Percentiles rank a stretch among this genome's conserved stretches.
Evolutionary conservation across 2,113 vertebrate genomes (phyloP).

Genomic region (Tetrax tetrax): DNA sequence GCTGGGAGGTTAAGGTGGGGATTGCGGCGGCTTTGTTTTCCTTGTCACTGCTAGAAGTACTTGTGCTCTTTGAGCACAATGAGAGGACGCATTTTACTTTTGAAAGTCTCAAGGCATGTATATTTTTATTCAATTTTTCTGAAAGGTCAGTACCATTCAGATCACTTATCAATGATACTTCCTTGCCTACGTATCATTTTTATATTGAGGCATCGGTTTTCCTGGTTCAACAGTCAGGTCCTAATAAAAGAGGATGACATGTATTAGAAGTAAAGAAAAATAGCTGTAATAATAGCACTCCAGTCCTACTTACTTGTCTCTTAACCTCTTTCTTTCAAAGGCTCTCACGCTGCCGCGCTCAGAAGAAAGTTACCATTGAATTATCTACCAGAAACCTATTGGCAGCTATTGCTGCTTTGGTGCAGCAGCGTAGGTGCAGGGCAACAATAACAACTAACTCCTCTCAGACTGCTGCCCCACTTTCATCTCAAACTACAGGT

Average conservation of each 20-base stretch:
- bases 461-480: background rate
- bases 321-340: slow-evolving; percentile 69
- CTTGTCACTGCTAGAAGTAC: background rate
- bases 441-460: slow-evolving; percentile 7
- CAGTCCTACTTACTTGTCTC: slow-evolving; percentile 66
- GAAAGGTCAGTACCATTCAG: slow-evolving; percentile 61
- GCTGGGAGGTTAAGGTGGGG: background rate
- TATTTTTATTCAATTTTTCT: slow-evolving; percentile 41
- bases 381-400: slow-evolving; percentile 41
- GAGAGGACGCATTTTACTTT: background rate
- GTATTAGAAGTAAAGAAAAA: slow-evolving; percentile 71
- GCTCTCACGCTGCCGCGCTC: slow-evolving; percentile 35
- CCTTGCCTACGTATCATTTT: slow-evolving; percentile 62
- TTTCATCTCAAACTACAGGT: background rate
- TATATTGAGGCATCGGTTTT: slow-evolving; percentile 14
- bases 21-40: background rate
- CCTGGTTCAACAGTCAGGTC: slow-evolving; percentile 63
- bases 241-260: slow-evolving; percentile 67
- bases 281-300: slow-evolving; percentile 64
- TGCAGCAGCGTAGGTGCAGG: background rate
- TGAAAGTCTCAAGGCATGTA: background rate
- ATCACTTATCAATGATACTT: slow-evolving; percentile 60
- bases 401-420: slow-evolving; percentile 21
- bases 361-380: slow-evolving; percentile 38
- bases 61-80: background rate